Base-by-base conservation (phyloP, 2,113 vertebrate species). In the Suncus etruscus region DNA sequence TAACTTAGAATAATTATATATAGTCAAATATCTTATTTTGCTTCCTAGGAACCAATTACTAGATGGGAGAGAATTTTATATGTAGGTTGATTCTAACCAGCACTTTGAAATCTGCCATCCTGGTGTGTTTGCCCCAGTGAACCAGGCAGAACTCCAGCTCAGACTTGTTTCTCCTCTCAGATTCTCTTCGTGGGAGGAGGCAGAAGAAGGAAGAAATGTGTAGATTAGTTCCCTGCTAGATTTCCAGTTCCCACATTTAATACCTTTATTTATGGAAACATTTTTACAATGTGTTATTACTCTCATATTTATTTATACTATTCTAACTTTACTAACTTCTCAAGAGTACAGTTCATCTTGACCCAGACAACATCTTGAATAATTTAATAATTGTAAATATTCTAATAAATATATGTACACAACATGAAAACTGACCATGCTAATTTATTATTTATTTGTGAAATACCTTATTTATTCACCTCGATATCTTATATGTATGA, bases 241-340 rank as follows among this genome's bases (percentile, higher is more conserved):
- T 16, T 5, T 50, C 72, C 3, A 8, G 31, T 83, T 70, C 7
- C n/a, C 65, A 70, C 8, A 20, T 87, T 9, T 69, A 66, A 81
- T 45, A 76, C 5, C 29, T 78, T 91, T 65, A 50, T 82, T 91
- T 82, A 27, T 77, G 18, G 24, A 65, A 94, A 73, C 83, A 8
- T 8, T 83, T 95, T 69, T 2, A 15, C 51, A 77, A 22, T 3
- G 14, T 89, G 73, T 16, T 83, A 72, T 68, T 75, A 86, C 83
- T 29, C 12, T 1, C 3, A 31, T 16, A 65, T 77, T 81, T 95
- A 61, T 25, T 25, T 65, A 8, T 65, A 25, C 27, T 25, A 27
- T 66, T 66, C 66, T 51, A 72, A 27, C 7, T 81, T 76, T n/a
- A 45, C 27, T 63, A 61, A 82, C 3, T 79, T 27, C 65, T 70